Evolutionary conservation across 2,888 invertebrate genomes (phyloP).

Genomic region (Tromatobia lineatoria): DNA sequence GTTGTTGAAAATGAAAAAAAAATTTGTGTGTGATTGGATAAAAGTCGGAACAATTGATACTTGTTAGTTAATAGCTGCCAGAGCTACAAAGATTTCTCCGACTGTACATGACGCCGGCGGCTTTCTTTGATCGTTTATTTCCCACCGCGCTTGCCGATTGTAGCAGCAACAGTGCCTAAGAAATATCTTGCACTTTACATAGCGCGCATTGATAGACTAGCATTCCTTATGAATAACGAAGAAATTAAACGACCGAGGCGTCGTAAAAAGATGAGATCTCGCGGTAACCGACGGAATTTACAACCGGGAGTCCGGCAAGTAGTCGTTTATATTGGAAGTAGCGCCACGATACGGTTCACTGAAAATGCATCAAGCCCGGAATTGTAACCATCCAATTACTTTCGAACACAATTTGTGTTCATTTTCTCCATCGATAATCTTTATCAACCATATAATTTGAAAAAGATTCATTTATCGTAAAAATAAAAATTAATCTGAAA

Average conservation of each 20-base stretch:
- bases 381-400: neutral
- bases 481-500: too few relatives aligned
- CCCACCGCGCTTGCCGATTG: neutral
- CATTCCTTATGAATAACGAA: neutral
- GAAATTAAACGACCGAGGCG: conserved; percentile 11
- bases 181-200: neutral
- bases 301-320: neutral
- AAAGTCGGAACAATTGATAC: too few relatives aligned
- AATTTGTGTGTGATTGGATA: too few relatives aligned
- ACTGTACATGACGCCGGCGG: neutral
- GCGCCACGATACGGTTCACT: neutral
- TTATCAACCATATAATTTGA: too few relatives aligned
- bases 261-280: neutral
- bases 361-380: neutral
- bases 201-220: conserved; percentile 6
- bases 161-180: neutral
- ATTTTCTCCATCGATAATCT: neutral
- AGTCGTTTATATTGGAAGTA: neutral
- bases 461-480: too few relatives aligned
- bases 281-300: conserved; percentile 4
- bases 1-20: too few relatives aligned
- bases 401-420: neutral
- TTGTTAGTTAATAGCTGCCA: too few relatives aligned
- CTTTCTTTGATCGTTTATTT: conserved; percentile 6
- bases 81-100: too few relatives aligned